Base-by-base conservation (phyloP, 2,113 vertebrate species). In the Callocephalon fimbriatum region DNA sequence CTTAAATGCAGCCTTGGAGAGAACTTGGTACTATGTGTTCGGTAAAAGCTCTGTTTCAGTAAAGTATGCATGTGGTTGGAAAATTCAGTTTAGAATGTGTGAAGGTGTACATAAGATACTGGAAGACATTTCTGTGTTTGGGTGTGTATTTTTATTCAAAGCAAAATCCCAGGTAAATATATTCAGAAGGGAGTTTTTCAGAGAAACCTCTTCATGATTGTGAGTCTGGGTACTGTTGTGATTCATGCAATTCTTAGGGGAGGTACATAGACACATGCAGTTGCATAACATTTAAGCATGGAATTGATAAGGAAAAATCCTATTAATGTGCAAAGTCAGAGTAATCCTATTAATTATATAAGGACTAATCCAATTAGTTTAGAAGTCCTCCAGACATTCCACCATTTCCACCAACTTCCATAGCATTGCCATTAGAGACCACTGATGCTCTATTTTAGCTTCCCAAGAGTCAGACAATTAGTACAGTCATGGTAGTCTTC, bases 341-440 rank as follows among this genome's bases (percentile, higher is more conserved):
- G 62, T 94, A 92, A 96, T 91, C 88, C 77, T 88, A 74, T 94
- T 95, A 95, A 93, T 97, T 96, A 83, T 87, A 93, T 83, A 89
- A 63, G 25, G 75, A 90, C 48, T 95, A 96, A 96, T 96, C 93
- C 84, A 93, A 90, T 93, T 95, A 96, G 76, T 88, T 88, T 85
- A 84, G 35, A 90, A 77, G 81, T 80, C 74, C 66, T 87, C 74
- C 51, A 93, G 88, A 90, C 51, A 87, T 88, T 96, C 54, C 56
- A 91, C 72, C 63, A 51, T 82, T 76, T 91, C 73, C 63, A 91
- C 44, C 78, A 86, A 38, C 37, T 58, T 89, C 47, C 44, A 25
- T 4, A 50, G 32, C 68, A 47, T 13, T 87, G 44, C 51, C 40
- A 23, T 83, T 58, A 93, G 56, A 84, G 48, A 77, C 47, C 54